These are phyloP conservation scores for Nomada hirtipes DNA, from an alignment of 2,888 invertebrate genomes.

Conservation along the genomic window DNA sequence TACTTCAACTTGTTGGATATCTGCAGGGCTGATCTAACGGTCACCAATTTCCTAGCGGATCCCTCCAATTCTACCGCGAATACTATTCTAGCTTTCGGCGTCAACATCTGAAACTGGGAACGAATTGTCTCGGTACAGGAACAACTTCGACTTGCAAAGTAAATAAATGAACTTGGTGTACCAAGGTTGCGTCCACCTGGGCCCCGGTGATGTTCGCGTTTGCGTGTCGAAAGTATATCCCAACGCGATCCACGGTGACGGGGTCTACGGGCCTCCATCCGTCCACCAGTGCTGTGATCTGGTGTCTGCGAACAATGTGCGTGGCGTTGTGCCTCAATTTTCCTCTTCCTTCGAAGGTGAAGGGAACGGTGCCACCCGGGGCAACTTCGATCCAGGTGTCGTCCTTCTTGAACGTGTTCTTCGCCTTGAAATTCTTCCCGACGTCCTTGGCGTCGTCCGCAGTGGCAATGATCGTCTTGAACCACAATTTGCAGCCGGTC, in stretches of 20 bases:
- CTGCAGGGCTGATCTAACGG: constrained; percentile 95
- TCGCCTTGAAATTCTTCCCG: constrained; percentile 79
- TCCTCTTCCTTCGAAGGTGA: constrained; percentile 92
- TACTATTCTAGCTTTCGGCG: constrained; percentile 90
- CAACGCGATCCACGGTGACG: constrained; percentile 97
- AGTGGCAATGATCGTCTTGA: constrained; percentile 92
- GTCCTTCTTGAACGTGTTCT: constrained; percentile 81
- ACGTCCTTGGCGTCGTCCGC: constrained; percentile 85
- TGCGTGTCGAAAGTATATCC: constrained; percentile 94
- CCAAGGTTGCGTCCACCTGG: constrained; percentile 63
- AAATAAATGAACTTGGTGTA: not conserved
- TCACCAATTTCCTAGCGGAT: constrained; percentile 96
- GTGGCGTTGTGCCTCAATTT: constrained; percentile 90
- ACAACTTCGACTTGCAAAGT: not conserved
- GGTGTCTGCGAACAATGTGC: constrained; percentile 92
- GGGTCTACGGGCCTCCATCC: constrained; percentile 95
- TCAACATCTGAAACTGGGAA: constrained; percentile 66
- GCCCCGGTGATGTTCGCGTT: constrained; percentile 74
- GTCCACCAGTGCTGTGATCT: constrained; percentile 94
- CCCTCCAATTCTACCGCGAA: constrained; percentile 97
- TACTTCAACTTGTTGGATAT: constrained; percentile 91
- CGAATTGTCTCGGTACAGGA: not conserved
- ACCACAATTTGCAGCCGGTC: constrained; percentile 94
- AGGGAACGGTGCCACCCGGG: constrained; percentile 92
- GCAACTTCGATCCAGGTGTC: constrained; percentile 90